These are phyloP conservation scores for Elegia similella DNA, from an alignment of 2,888 invertebrate species.

Conservation along the genomic window DNA sequence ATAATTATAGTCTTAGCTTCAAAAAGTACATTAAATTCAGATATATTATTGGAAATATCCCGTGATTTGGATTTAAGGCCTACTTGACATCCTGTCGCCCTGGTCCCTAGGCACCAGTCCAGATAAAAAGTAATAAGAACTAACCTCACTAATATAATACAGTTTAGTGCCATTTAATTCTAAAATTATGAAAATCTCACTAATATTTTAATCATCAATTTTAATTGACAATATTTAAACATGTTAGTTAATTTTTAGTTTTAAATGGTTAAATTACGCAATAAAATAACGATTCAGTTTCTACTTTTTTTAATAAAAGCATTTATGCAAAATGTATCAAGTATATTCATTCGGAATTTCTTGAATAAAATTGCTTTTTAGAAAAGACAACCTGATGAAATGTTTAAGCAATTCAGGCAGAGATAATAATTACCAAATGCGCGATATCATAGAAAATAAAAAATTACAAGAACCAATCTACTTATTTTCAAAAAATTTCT, in stretches of 20 bases:
- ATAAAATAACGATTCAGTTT: no score
- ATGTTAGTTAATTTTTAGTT: neutral
- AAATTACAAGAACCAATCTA: constrained; percentile 1
- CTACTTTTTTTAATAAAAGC: no score
- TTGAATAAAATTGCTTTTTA: no score
- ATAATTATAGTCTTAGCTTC: constrained; percentile 62
- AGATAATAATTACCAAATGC: neutral
- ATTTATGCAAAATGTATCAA: no score
- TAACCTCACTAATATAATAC: constrained; percentile 19
- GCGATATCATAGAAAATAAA: neutral
- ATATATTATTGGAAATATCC: constrained; percentile 35
- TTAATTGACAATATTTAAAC: constrained; percentile 13
- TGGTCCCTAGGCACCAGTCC: constrained; percentile 70
- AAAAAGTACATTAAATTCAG: constrained; percentile 20
- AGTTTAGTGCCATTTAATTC: constrained; percentile 26
- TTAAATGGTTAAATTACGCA: no score
- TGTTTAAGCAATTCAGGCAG: neutral
- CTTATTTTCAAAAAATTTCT: constrained; percentile 13
- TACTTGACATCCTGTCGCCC: constrained; percentile 51
- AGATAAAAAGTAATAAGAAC: constrained; percentile 27
- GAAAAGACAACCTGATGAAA: neutral
- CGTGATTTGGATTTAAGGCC: constrained; percentile 49
- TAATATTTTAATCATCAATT: constrained; percentile 9
- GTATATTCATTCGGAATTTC: no score
- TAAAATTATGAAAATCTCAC: constrained; percentile 15